phyloP scores from a whole-genome alignment of 2,797 vertebrate genomes.

The Eutrigla gurnardus region DNA sequence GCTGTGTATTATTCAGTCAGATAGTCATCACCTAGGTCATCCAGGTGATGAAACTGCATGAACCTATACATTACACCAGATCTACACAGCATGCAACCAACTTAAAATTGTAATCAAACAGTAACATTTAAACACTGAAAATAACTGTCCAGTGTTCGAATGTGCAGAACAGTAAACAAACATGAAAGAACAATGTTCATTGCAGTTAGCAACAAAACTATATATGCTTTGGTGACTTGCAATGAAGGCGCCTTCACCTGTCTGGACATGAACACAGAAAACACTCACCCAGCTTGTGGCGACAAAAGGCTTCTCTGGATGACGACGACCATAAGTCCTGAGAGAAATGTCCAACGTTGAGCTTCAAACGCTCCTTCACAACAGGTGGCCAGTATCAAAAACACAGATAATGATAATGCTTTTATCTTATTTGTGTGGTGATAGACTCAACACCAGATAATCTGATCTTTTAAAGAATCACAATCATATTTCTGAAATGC shows the following conservation, averaged over 20 bases:
- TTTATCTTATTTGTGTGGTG: conserved; percentile 3
- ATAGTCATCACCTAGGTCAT: background rate
- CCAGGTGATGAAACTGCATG: background rate
- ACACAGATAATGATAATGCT: conserved; percentile 1
- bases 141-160: too few species aligned
- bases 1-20: background rate
- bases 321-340: conserved; percentile 48
- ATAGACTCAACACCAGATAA: background rate
- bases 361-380: conserved; percentile 33
- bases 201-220: background rate
- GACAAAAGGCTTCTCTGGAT: conserved; percentile 52
- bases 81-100: too few species aligned
- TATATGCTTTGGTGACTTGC: background rate
- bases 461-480: background rate
- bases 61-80: too few species aligned
- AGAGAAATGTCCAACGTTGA: conserved; percentile 40
- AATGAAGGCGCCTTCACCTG: background rate
- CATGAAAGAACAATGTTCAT: background rate
- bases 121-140: too few species aligned
- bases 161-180: too few species aligned
- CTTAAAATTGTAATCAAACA: too few species aligned
- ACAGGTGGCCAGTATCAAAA: conserved; percentile 38
- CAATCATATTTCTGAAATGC: background rate
- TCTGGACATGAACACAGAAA: background rate
- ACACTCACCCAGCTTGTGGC: conserved; percentile 40